Conservation (phyloP, 2,888 invertebrate genomes). For the Agonopterix arenella region DNA sequence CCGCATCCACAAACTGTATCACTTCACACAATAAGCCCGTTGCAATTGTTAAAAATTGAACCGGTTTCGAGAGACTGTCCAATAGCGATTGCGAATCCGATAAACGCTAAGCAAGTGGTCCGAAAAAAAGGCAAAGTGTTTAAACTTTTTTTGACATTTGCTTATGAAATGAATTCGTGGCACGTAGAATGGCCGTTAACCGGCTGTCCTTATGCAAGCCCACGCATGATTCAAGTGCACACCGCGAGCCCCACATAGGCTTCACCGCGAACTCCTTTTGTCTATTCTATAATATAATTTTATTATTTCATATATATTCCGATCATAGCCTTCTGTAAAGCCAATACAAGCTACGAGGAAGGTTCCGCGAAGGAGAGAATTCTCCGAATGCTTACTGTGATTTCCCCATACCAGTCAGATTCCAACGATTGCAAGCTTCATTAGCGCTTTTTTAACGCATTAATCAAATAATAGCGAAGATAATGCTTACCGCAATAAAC, state of each 20-base stretch:
- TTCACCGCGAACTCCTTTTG: background rate
- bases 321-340: no score
- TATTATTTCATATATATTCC: slow-evolving; percentile 6
- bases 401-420: no score
- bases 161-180: slow-evolving; percentile 35
- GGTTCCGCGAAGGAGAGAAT: no score
- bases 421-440: no score
- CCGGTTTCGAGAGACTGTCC: slow-evolving; percentile 19
- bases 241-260: slow-evolving; percentile 10
- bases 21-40: slow-evolving; percentile 14
- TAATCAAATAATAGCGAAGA: no score
- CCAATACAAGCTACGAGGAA: no score
- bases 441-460: no score
- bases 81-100: slow-evolving; percentile 17
- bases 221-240: slow-evolving; percentile 39
- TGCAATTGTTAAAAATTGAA: slow-evolving; percentile 16
- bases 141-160: slow-evolving; percentile 19
- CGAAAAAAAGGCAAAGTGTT: background rate
- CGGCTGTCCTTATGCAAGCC: slow-evolving; percentile 48
- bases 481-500: no score
- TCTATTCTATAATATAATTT: background rate
- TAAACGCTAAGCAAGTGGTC: slow-evolving; percentile 1
- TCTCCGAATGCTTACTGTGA: no score
- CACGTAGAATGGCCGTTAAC: slow-evolving; percentile 46
- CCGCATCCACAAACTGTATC: slow-evolving; percentile 26